Conservation (phyloP, 1,140 invertebrate species). For the Zaprionus kolodkinae region DNA sequence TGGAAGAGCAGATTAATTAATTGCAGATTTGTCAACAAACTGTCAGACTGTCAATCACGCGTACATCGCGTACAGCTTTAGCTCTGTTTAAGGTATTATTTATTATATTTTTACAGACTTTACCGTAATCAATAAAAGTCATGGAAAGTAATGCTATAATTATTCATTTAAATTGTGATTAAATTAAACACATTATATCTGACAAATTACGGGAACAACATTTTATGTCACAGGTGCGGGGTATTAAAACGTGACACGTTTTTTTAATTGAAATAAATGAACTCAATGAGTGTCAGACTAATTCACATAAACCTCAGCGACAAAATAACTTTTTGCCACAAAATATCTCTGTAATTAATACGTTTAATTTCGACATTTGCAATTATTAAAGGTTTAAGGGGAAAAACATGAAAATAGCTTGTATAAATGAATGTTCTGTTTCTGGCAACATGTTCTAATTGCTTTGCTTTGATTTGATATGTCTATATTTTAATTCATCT, state of each 20-base stretch:
- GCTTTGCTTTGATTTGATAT: background rate
- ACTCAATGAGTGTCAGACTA: background rate
- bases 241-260: background rate
- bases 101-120: background rate
- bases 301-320: background rate
- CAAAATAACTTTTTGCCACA: background rate
- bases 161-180: background rate
- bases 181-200: background rate
- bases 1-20: constrained; percentile 22
- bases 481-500: too few relatives aligned
- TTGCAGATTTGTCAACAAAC: constrained; percentile 16
- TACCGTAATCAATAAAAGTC: background rate
- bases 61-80: background rate
- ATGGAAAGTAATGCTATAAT: background rate
- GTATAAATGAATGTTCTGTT: background rate
- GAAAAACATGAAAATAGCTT: background rate
- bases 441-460: background rate
- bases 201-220: background rate
- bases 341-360: constrained; percentile 8
- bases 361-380: background rate
- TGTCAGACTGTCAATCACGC: constrained; percentile 19
- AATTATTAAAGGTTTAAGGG: background rate
- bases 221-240: background rate
- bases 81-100: background rate
- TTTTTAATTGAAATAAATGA: constrained; percentile 9